These are phyloP conservation scores for Sciaenops ocellatus DNA, from an alignment of 2,797 vertebrate genomes.

Conservation along the genomic window DNA sequence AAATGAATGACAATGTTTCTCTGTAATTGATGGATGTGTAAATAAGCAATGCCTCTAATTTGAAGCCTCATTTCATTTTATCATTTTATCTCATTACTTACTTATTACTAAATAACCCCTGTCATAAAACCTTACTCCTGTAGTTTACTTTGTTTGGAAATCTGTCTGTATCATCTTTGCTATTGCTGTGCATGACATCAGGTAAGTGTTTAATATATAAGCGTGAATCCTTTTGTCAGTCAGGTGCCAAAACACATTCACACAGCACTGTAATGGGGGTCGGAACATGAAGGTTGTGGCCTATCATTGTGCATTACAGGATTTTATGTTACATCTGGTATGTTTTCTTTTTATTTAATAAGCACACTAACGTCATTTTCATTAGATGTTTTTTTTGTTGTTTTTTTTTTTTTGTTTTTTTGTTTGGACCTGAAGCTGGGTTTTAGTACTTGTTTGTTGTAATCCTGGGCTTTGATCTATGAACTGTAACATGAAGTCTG, in stretches of 20 bases:
- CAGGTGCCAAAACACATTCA: neutral
- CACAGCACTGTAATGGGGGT: neutral
- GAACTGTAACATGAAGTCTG: slow-evolving; percentile 1
- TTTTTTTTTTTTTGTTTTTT: neutral
- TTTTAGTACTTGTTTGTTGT: slow-evolving; percentile 4
- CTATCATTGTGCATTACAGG: neutral
- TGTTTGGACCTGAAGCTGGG: neutral
- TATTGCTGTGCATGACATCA: neutral
- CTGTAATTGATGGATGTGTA: no score
- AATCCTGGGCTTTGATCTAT: slow-evolving; percentile 45
- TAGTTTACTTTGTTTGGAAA: neutral
- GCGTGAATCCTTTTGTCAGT: neutral
- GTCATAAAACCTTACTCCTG: neutral
- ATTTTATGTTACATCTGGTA: neutral
- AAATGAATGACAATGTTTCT: no score
- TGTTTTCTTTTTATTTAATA: neutral
- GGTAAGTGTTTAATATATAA: neutral
- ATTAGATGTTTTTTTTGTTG: neutral
- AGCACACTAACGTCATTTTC: neutral
- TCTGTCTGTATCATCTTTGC: neutral
- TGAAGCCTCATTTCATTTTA: no score
- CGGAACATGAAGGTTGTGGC: no score
- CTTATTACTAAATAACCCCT: no score
- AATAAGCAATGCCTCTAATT: no score
- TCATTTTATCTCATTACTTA: no score